Conservation (phyloP, 2,888 invertebrate genomes). For the Scaptomyza parva region DNA sequence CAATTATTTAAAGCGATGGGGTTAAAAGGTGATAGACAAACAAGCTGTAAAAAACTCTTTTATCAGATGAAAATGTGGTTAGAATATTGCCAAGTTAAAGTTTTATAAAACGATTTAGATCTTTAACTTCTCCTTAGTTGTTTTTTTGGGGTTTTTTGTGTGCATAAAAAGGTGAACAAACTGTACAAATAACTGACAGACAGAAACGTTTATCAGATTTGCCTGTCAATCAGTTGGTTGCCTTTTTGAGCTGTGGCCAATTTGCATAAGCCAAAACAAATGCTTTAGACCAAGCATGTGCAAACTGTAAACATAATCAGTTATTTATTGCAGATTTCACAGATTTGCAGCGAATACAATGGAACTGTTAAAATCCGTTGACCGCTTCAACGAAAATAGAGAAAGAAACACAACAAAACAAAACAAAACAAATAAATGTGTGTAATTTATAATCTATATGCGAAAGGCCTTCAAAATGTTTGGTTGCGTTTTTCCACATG, state of each 20-base stretch:
- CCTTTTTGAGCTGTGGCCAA: slow-evolving; percentile 26
- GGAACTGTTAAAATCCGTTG: slow-evolving; percentile 29
- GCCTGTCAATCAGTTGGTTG: slow-evolving; percentile 35
- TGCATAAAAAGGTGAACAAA: slow-evolving; percentile 20
- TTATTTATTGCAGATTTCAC: slow-evolving; percentile 33
- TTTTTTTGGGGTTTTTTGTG: slow-evolving; percentile 9
- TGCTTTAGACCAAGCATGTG: slow-evolving; percentile 32
- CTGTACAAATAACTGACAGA: neutral
- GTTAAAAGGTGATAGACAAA: neutral
- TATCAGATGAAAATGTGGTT: neutral
- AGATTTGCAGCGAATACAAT: slow-evolving; percentile 23
- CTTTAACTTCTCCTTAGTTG: too few relatives aligned
- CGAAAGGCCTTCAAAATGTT: slow-evolving; percentile 15
- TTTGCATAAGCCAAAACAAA: slow-evolving; percentile 49
- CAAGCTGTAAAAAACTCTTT: neutral
- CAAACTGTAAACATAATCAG: slow-evolving; percentile 28
- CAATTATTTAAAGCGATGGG: neutral
- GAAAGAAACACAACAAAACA: too few relatives aligned
- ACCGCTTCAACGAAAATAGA: slow-evolving; percentile 23
- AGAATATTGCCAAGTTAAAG: neutral
- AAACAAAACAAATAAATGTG: slow-evolving; percentile 41
- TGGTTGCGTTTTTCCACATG: neutral
- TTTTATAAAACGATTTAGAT: too few relatives aligned
- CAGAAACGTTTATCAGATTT: slow-evolving; percentile 49
- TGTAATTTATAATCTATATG: slow-evolving; percentile 32